A percentile compares a stretch with the other conserved stretches of the same genome.
phyloP scores from a whole-genome alignment of 2,888 invertebrate species.

The Caenorhabditis sinica region DNA sequence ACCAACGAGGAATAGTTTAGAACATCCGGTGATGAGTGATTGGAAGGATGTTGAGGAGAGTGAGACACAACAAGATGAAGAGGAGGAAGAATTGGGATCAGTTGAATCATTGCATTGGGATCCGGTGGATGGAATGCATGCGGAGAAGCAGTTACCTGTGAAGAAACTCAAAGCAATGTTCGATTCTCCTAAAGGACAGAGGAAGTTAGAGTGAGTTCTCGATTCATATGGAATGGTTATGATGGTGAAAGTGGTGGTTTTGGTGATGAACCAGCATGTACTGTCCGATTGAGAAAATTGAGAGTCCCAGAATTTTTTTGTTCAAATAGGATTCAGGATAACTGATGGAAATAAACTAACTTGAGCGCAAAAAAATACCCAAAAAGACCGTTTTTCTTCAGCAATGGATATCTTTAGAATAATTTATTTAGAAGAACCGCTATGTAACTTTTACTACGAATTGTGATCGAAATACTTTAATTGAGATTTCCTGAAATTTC shows the following conservation, averaged over 20 bases:
- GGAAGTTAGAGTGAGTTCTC: conserved; percentile 63
- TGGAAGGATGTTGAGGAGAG: conserved; percentile 71
- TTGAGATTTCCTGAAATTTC: neutral
- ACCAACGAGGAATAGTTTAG: conserved; percentile 57
- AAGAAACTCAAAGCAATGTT: conserved; percentile 81
- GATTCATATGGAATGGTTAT: conserved; percentile 14
- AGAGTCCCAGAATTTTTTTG: neutral
- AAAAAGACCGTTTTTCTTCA: too few species aligned
- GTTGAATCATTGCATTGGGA: conserved; percentile 81
- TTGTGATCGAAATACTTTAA: neutral
- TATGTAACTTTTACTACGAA: too few species aligned
- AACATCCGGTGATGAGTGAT: conserved; percentile 76
- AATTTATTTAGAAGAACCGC: too few species aligned
- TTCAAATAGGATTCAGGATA: neutral
- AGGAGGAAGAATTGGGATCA: conserved; percentile 71
- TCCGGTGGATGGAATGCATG: conserved; percentile 82
- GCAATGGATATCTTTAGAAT: too few species aligned
- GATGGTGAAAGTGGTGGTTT: neutral
- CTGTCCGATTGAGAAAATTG: conserved; percentile 1
- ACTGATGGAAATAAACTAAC: neutral
- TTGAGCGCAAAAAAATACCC: too few species aligned
- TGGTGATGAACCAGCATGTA: conserved; percentile 20
- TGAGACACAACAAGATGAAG: conserved; percentile 62
- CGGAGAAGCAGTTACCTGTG: conserved; percentile 83
- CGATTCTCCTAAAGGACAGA: conserved; percentile 72